Evolutionary conservation across 2,888 invertebrate species (phyloP), one percentile per base, ranked within the genome.

Genomic region (Seladonia tumulorum): DNA sequence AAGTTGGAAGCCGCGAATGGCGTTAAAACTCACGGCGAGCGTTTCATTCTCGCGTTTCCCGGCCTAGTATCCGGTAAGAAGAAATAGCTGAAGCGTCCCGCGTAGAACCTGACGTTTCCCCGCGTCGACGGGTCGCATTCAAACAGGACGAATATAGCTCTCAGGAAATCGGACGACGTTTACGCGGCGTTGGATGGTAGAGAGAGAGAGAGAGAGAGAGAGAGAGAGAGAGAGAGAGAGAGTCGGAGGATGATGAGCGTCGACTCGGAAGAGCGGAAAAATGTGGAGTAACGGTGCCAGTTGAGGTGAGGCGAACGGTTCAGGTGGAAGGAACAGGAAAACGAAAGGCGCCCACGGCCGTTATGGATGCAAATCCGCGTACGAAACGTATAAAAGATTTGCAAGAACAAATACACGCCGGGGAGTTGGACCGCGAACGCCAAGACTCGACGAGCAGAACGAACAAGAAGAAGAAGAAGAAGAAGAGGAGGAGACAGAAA

Each of bases 321-420:
- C 74, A 85, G 78, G 82, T 86, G 74, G 74, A 68, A 80, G 73
- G 77, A 77, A 79, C 70, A 74, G 83, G 77, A 81, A 87, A 81
- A 82, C 80, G 87, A 81, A 86, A 89, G 57, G 79, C 85, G 87
- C 80, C 81, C 85, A 82, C 82, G 87, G 90, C 91, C 89, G 92
- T 93, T 92, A 93, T 89, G 91, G 91, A 94, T 94, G 94, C 91
- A 94, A 94, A 94, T 94, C 91, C 91, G 87, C 88, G 91, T 91
- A 91, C 91, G 91, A 91, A 92, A 90, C 91, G 93, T 92, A 93
- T 92, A 93, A 93, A 93, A 93, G 93, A 93, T 94, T 93, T 92
- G 92, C 93, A 92, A 93, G 93, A 93, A 93, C 93, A 93, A 93
- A 94, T 93, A 93, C 90, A 90, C 88, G 90, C 39, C 84, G 74